Evolutionary conservation across 2,113 vertebrate species (phyloP), one percentile per base, ranked within the genome.

Genomic region (Limnothrissa miodon): DNA sequence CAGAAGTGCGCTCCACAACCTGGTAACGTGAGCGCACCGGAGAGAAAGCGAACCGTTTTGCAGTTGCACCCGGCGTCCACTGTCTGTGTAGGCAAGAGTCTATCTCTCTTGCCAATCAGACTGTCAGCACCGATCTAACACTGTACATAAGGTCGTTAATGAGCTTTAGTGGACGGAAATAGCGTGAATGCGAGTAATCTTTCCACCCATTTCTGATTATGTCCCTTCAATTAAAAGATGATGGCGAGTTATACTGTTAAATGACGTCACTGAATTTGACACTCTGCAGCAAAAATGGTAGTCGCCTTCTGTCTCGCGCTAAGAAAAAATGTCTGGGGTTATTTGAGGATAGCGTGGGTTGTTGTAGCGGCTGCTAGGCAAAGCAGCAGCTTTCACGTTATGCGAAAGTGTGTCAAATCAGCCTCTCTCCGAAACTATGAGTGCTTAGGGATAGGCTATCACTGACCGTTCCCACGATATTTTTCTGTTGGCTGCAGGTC

Each of bases 111-210:
- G n/a, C 23, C 45, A 39, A 82, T 78, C 59, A 29, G 46, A 79
- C 56, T 39, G 62, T 83, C 48, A 42, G 83, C 9, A 74, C 39
- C 84, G 11, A 23, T 25, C 84, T 79, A 79, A 74, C 78, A 33
- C 85, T 36, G 45, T 25, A 46, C 84, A 39, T 88, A 88, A 91
- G 88, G 90, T 89, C 70, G 81, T 82, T 94, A 93, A 94, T 91
- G 79, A 84, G 93, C 91, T 93, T 93, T 85, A 53, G 29, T 59
- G 83, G 88, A 90, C 91, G 39, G 0, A 93, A 94, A 94, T 93
- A 94, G 90, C 87, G 48, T 45, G 83, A 83, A 89, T 25, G 83
- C 81, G 53, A 81, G 82, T 78, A 85, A 87, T 88, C 86, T 74
- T 45, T 80, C 44, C 81, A 23, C 66, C 59, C 78, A 81, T 86